Evolutionary conservation across 1,140 invertebrate genomes (phyloP), one percentile per base, ranked within the genome.

Genomic region (Diorhabda carinulata): DNA sequence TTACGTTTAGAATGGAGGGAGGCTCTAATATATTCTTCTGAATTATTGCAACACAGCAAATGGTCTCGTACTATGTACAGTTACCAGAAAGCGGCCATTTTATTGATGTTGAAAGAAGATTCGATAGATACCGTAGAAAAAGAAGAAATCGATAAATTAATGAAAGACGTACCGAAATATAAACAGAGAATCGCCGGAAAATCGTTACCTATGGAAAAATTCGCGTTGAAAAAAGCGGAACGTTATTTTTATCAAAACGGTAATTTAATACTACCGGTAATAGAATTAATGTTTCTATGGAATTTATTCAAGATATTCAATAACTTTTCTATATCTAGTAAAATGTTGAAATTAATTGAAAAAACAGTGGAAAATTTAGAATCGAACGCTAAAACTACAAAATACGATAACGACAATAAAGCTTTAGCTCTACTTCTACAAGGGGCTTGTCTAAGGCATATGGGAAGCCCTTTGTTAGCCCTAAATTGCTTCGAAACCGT

Each of bases 191-290:
- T 98, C 67, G 95, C 96, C 45, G 97, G 97, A 0, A 98, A 98
- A 84, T 98, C 96, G 5, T 82, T 98, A 72, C 96, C 97, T 9
- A 92, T 98, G 87, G 97, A 99, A 81, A 99, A 98, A 78, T 98
- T 98, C 84, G 90, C 92, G 47, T 87, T 95, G 6, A 92, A 90
- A 77, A 95, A 96, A 78, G 87, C 92, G 25, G 87, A 90, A 67
- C 85, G 93, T 62, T 97, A 91, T 82, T 87, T 88, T 71, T 83
- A 86, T 47, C 92, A 96, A 82, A 88, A 90, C 58, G 86, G 90
- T 43, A 83, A 82, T 57, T 83, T 98, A 52, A 81, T 92, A 4
- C 83, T 98, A 62, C 95, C 96, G 7, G 89, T 90, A 42, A 84
- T 95, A 70, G 96, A 98, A 82, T 84, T 98, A 64, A 87, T 98